These are phyloP conservation scores for Sinonovacula constricta DNA, from an alignment of 1,140 invertebrate species.

Conservation along the genomic window DNA sequence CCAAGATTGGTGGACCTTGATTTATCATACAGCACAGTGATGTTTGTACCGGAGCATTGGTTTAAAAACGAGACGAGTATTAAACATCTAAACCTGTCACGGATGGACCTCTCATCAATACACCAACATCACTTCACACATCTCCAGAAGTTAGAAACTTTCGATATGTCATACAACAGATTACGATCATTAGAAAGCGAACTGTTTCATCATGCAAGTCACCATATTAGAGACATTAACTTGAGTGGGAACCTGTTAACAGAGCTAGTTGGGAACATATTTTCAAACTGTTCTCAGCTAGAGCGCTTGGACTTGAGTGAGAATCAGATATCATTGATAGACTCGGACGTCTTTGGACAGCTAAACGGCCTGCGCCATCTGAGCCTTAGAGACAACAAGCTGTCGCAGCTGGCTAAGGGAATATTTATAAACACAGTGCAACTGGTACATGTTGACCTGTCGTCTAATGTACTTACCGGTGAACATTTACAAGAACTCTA, in stretches of 20 bases:
- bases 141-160: not conserved
- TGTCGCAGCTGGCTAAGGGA: not conserved
- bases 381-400: constrained; percentile 23
- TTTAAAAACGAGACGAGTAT: not conserved
- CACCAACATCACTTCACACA: not conserved
- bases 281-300: not conserved
- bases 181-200: not conserved
- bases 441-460: constrained; percentile 14
- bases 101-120: not conserved
- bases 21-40: not conserved
- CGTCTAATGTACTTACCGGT: constrained; percentile 33
- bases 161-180: constrained; percentile 20
- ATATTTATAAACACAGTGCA: constrained; percentile 12
- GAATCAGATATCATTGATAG: constrained; percentile 21
- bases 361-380: constrained; percentile 8
- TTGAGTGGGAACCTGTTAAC: constrained; percentile 19
- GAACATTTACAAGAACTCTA: constrained; percentile 1
- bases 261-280: not conserved
- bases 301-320: constrained; percentile 15
- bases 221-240: not conserved
- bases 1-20: not conserved
- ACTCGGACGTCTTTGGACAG: constrained; percentile 5
- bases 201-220: constrained; percentile 13
- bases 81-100: not conserved
- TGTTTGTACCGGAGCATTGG: not conserved